Conservation (phyloP, 2,113 vertebrate genomes). For the Cinclus mexicanus region DNA sequence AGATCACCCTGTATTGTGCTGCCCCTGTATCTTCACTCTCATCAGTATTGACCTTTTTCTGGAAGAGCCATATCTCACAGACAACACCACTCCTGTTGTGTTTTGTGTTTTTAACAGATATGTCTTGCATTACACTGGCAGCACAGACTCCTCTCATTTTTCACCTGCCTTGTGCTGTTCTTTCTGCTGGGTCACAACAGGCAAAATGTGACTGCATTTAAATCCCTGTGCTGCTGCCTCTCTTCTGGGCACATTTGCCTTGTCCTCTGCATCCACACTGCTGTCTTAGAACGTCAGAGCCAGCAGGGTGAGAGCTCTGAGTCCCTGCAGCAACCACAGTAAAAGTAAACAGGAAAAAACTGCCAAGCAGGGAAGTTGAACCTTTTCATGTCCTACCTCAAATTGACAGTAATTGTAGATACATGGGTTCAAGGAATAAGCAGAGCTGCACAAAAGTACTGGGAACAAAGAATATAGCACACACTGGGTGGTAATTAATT, state of each 20-base stretch:
- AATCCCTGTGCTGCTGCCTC: background rate
- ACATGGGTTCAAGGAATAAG: background rate
- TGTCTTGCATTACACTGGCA: background rate
- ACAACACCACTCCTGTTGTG: background rate
- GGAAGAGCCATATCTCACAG: background rate
- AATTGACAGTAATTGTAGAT: background rate
- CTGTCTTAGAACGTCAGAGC: background rate
- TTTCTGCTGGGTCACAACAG: background rate
- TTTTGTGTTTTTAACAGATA: background rate
- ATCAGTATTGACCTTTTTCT: constrained; percentile 6
- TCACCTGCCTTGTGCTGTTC: background rate
- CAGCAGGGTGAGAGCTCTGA: background rate
- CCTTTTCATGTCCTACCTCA: background rate
- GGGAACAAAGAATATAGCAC: background rate
- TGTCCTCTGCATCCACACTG: accelerated
- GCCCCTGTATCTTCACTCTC: background rate
- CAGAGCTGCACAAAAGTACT: background rate
- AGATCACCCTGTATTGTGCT: background rate
- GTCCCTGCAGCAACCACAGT: background rate
- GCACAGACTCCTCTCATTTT: background rate
- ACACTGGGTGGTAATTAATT: background rate
- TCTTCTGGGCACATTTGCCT: background rate
- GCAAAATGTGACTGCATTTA: background rate
- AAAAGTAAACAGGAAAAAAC: background rate
- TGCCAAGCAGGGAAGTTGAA: background rate